phyloP scores from a whole-genome alignment of 2,888 invertebrate genomes.

The Monochamus alternatus region DNA sequence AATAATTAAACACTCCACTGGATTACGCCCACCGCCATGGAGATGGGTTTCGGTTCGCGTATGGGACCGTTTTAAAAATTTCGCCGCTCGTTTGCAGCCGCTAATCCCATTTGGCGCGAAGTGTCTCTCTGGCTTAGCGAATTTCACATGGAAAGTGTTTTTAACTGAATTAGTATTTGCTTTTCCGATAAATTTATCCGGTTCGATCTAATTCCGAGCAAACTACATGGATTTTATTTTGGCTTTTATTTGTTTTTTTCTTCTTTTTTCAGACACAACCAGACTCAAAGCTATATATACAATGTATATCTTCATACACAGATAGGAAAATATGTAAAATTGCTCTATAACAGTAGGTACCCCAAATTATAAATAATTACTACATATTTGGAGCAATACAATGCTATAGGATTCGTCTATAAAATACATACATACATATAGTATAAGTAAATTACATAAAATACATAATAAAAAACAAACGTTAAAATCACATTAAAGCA shows the following conservation, averaged over 20 bases:
- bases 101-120: conserved; percentile 12
- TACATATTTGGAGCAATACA: too few relatives aligned
- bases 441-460: too few relatives aligned
- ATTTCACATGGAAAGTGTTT: conserved; percentile 10
- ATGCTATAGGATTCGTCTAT: too few relatives aligned
- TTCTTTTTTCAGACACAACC: too few relatives aligned
- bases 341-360: too few relatives aligned
- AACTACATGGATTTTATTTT: neutral
- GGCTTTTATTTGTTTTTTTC: neutral
- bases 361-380: too few relatives aligned
- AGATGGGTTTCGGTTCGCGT: neutral
- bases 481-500: too few relatives aligned
- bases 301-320: too few relatives aligned
- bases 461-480: too few relatives aligned
- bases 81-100: conserved; percentile 1
- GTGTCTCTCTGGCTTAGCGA: neutral
- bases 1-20: conserved; percentile 41
- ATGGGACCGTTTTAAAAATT: conserved; percentile 5
- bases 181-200: neutral
- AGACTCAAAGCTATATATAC: too few relatives aligned
- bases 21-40: conserved; percentile 15
- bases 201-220: neutral
- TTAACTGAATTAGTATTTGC: neutral
- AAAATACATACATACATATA: too few relatives aligned
- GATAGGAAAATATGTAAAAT: too few relatives aligned